Conservation (phyloP, 2,797 vertebrate genomes). For the Cryptoprocta ferox region DNA sequence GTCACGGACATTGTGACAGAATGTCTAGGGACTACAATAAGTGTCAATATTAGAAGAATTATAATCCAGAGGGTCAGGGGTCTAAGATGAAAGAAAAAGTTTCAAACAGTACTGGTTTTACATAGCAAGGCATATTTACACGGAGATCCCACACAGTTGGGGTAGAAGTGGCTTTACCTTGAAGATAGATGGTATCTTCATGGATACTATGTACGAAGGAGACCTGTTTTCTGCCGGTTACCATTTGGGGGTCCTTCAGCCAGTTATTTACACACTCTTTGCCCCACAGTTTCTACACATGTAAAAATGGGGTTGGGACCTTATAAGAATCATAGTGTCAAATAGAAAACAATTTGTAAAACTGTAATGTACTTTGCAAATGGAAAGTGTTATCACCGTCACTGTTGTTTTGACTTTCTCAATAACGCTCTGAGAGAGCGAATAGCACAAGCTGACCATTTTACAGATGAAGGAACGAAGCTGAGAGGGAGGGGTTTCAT, state of each 20-base stretch:
- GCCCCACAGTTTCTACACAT: background rate
- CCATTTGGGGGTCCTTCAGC: background rate
- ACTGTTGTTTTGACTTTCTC: background rate
- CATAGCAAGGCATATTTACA: background rate
- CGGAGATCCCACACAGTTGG: background rate
- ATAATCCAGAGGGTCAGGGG: background rate
- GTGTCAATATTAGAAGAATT: background rate
- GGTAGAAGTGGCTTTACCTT: background rate
- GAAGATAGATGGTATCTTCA: background rate
- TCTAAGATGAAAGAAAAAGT: background rate
- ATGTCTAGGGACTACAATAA: background rate
- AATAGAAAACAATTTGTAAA: background rate
- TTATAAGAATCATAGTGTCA: background rate
- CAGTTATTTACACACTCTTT: background rate
- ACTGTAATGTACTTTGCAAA: background rate
- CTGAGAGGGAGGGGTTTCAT: background rate
- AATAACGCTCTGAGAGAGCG: background rate
- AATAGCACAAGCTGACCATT: background rate
- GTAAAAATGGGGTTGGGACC: background rate
- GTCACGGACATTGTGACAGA: background rate
- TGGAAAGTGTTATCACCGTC: background rate
- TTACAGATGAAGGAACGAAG: background rate
- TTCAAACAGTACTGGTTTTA: background rate
- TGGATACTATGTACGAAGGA: background rate
- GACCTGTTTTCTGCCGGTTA: background rate